Evolutionary conservation across 2,113 vertebrate species (phyloP), one percentile per base, ranked within the genome.

Genomic region (Brachyhypopomus gauderio): DNA sequence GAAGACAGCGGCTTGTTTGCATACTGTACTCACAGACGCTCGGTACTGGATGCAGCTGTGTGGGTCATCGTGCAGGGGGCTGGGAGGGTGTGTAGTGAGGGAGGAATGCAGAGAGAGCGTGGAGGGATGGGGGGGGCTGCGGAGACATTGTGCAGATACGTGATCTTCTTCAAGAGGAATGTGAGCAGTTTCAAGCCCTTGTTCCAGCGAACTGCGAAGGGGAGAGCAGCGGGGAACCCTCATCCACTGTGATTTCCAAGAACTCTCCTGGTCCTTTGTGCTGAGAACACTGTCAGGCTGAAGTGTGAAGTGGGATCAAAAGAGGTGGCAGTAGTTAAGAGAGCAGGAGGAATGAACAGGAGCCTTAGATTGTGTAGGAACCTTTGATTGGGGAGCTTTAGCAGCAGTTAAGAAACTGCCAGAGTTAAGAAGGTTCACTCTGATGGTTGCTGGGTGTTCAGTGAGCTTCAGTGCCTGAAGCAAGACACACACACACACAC

Each of bases 111-210:
- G 41, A 64, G 75, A 25, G 52, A 22, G 0, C 12, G 45, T 14
- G 16, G 23, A 70, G 70, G 52, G 64, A 23, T 20, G 69, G 5
- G 66, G 59, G 7, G 12, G 38, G 25, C 1, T 20, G 66, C 9
- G 16, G 25, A 41, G 55, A 71, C 56, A 9, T 38, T 45, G 70
- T 74, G 75, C 23, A 73, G 79, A 75, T 84, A 84, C 55, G 66
- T 80, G 79, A 80, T 52, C 76, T 87, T 69, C 78, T 77, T 63
- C 77, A 78, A 45, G 74, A 83, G 60, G 75, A 84, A 81, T 74
- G 73, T 27, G 3, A 25, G 34, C 0, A 5, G 45, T 72, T 74
- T 30, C 83, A 77, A 71, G 63, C 63, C 34, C n/a, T 79, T 27
- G 22, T 79, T 79, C 72, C 72, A 75, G 72, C 19, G 79, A 25